A percentile compares a stretch with the other conserved stretches of the same genome.
Conservation (phyloP, 2,888 invertebrate genomes). For the Rotaria sp. region DNA sequence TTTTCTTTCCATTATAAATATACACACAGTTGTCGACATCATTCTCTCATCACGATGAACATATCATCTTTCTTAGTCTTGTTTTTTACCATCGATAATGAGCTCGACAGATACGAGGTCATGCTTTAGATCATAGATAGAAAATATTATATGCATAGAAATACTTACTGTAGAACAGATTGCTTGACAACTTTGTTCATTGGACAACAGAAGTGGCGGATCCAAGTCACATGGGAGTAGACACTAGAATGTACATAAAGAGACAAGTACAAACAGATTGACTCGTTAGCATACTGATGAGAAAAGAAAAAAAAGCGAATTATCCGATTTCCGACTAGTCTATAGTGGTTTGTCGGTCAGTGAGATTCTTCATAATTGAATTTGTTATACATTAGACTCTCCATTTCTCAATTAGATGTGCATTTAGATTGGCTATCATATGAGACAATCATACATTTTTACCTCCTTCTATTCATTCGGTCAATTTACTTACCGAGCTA, state of each 20-base stretch:
- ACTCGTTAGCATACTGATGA: conserved; percentile 19
- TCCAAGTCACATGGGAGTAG: conserved; percentile 26
- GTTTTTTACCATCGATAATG: conserved; percentile 17
- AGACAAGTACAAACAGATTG: background rate
- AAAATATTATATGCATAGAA: background rate
- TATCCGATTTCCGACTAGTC: background rate
- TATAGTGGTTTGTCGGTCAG: conserved; percentile 10
- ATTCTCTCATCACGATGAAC: conserved; percentile 18
- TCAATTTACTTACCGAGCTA: background rate
- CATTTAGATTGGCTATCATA: background rate
- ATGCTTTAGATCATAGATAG: conserved; percentile 12
- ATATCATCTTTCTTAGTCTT: background rate
- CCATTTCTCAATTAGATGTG: background rate
- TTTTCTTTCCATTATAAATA: background rate
- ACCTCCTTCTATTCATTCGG: background rate
- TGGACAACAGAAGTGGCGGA: conserved; percentile 9
- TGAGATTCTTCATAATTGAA: background rate
- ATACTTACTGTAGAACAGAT: conserved; percentile 23
- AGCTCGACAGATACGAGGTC: background rate
- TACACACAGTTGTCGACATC: background rate
- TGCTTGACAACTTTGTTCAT: conserved; percentile 15
- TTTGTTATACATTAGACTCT: conserved; percentile 3
- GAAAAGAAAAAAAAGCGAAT: background rate
- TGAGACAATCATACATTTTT: background rate
- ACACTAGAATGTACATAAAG: conserved; percentile 11